A percentile compares a stretch with the other conserved stretches of the same genome.
These are phyloP conservation scores for Eurois occulta DNA, from an alignment of 2,888 invertebrate genomes.

Conservation along the genomic window DNA sequence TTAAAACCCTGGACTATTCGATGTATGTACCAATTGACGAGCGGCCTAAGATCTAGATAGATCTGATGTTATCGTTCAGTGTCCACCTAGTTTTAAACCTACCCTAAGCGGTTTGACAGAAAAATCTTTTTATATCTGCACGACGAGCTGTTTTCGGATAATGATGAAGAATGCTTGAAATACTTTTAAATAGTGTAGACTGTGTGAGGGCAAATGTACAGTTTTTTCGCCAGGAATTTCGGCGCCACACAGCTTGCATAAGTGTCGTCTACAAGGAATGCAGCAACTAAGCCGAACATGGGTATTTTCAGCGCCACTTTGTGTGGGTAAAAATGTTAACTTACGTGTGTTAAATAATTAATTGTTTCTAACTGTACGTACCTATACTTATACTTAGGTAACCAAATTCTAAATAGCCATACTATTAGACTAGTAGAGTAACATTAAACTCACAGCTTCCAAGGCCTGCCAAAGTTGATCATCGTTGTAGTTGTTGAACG, in stretches of 20 bases:
- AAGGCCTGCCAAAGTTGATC: conserved; percentile 93
- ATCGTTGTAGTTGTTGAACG: conserved; percentile 93
- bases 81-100: background rate
- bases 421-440: background rate
- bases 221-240: background rate
- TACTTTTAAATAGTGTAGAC: background rate
- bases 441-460: conserved; percentile 91
- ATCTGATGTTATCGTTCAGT: background rate
- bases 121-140: background rate
- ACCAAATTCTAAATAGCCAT: background rate
- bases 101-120: background rate
- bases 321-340: background rate
- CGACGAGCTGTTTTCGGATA: background rate
- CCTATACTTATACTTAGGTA: background rate
- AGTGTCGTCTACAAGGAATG: background rate
- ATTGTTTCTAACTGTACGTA: background rate
- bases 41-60: background rate
- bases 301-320: background rate
- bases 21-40: background rate
- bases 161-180: background rate
- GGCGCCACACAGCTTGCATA: background rate
- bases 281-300: background rate
- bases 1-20: background rate
- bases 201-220: background rate
- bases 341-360: conserved; percentile 1